These are phyloP conservation scores for Nomada goodeniana DNA, from an alignment of 2,888 invertebrate genomes.

Conservation along the genomic window DNA sequence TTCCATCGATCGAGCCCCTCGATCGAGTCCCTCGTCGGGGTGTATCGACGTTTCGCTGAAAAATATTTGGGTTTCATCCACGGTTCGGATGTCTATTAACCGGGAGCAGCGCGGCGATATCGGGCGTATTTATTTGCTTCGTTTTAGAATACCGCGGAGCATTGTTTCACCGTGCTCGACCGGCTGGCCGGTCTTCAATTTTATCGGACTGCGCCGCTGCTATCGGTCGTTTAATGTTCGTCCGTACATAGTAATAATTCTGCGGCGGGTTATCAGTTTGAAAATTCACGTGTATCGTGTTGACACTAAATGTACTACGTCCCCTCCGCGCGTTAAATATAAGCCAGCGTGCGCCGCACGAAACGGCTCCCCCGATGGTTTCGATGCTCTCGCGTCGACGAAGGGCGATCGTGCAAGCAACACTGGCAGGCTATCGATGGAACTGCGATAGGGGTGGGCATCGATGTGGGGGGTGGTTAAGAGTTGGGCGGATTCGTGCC, in stretches of 20 bases:
- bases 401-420: conserved; percentile 48
- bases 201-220: background rate
- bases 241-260: background rate
- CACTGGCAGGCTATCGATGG: conserved; percentile 50
- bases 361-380: conserved; percentile 44
- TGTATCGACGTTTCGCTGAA: background rate
- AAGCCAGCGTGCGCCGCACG: conserved; percentile 4
- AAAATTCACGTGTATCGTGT: conserved; percentile 26
- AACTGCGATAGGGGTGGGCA: conserved; percentile 34
- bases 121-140: background rate
- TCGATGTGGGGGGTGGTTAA: conserved; percentile 27
- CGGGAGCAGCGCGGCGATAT: background rate
- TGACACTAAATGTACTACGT: conserved; percentile 28
- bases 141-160: too few relatives aligned
- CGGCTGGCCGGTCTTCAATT: background rate
- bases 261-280: background rate
- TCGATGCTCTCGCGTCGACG: conserved; percentile 29
- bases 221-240: too few relatives aligned
- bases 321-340: conserved; percentile 36
- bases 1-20: background rate
- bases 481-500: conserved; percentile 56
- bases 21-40: too few relatives aligned
- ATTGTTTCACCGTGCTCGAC: background rate
- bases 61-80: conserved; percentile 42
- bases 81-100: background rate